Evolutionary conservation across 2,113 vertebrate species (phyloP), one percentile per base, ranked within the genome.

Genomic region (Tupaia tana): DNA sequence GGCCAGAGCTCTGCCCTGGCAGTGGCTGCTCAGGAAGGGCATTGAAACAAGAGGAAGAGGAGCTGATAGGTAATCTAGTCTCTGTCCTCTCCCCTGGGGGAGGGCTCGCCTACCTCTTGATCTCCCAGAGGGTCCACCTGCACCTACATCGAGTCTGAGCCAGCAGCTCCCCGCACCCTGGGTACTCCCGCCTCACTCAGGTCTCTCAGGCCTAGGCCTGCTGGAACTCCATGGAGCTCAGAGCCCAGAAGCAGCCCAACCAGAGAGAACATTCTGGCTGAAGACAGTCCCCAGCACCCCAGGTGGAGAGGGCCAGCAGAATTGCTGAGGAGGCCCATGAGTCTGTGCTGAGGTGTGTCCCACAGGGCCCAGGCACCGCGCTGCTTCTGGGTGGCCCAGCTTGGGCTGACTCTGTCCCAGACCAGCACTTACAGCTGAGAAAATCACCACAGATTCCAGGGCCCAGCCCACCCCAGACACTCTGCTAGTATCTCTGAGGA

Each of bases 301-400:
- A 87, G 29, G 25, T 81, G 31, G 9, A 19, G 54, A n/a, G 66
- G 70, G n/a, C 58, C 18, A 24, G 16, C 34, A 54, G 66, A 63
- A 85, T n/a, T 16, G 43, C 61, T 7, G 18, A 31, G 4, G 77
- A 63, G 69, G 43, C 73, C 43, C 61, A 19, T 34, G 13, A 18
- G 59, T 29, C 77, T 79, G 43, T 10, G 7, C 74, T 22, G 82
- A n/a, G 83, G 56, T 67, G 25, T 5, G 31, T 69, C 25, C 8
- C 20, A 1, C 9, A 58, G 64, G 66, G 13, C 75, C 2, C 0
- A 70, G 52, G 56, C 18, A 9, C 61, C 86, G 16, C 2, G 0
- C 75, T 25, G 70, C 92, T 95, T 70, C 86, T 91, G 94, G 93
- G 97, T 91, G 96, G 95, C 70, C 96, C 15, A 1, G 64, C 29